Conservation (phyloP, 2,888 invertebrate species). For the Meiosimyza platycephala region DNA sequence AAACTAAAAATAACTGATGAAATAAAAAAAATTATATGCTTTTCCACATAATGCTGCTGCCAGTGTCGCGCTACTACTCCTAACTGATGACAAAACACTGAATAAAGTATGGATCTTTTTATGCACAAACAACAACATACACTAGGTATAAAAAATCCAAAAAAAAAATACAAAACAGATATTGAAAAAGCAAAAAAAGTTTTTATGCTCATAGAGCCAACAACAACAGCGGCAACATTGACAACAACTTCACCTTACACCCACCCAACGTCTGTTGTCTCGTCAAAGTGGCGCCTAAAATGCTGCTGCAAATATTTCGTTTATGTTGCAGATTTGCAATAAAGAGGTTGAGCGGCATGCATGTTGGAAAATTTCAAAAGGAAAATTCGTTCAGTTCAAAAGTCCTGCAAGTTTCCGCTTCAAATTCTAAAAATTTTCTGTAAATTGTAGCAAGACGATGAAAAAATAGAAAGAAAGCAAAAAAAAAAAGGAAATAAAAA, state of each 20-base stretch:
- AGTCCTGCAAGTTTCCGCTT: conserved; percentile 16
- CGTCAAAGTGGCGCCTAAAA: conserved; percentile 48
- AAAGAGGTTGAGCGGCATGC: neutral
- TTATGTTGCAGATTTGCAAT: conserved; percentile 17
- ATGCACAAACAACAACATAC: conserved; percentile 19
- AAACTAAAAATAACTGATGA: conserved; percentile 7
- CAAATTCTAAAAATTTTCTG: neutral
- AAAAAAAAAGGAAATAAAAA: neutral
- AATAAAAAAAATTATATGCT: neutral
- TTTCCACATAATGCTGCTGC: neutral
- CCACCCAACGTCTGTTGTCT: conserved; percentile 40
- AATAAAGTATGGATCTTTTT: conserved; percentile 19
- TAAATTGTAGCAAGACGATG: neutral
- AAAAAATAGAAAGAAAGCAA: no score
- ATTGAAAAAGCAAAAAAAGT: no score
- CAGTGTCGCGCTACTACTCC: neutral
- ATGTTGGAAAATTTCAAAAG: no score
- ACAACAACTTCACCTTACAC: conserved; percentile 11
- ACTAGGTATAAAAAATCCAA: no score
- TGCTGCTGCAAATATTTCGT: conserved; percentile 47
- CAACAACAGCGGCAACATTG: neutral
- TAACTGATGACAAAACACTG: conserved; percentile 31
- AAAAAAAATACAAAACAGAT: no score
- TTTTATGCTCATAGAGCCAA: neutral
- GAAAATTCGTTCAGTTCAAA: no score